Base-by-base conservation (phyloP, 2,113 vertebrate genomes). In the Daubentonia madagascariensis region DNA sequence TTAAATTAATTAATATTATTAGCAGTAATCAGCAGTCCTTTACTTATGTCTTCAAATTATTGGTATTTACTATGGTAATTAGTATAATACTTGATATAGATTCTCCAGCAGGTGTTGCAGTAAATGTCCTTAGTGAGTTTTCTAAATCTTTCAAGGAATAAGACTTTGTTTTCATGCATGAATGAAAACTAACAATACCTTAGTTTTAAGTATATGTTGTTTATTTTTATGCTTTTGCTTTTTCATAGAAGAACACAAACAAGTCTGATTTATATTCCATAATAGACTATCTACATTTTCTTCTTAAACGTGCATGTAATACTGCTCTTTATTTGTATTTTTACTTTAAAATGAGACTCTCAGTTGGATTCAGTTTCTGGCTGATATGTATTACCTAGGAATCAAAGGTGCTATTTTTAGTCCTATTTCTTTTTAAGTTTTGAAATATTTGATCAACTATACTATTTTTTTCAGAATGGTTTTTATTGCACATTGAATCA, bases 11-110 rank as follows among this genome's bases (percentile, higher is more conserved):
- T 75, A 67, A 48, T 67, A 72, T 54, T 20, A 68, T 59, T 88
- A 96, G 8, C 17, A 91, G 11, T 57, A 67, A 81, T 89, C 23
- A 75, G n/a, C n/a, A 75, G 17, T 52, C 76, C 12, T 85, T 93
- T 76, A 70, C 61, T 76, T 95, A 8, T 14, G 52, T 59, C 30
- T 96, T 95, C n/a, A 89, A 86, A 75, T 93, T 84, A 91, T 23
- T 59, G 83, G 37, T 61, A 28, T 94, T 95, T 86, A 59, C 78
- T 93, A 50, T 67, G 13, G 5, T 87, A 72, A 59, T 72, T 50
- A 61, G 1, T 75, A 12, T 43, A 94, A 70, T 85, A 40, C 8
- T 83, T 95, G 40, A 32, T 63, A 18, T 65, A 78, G 23, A 32
- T 72, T 78, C 30, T 37, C 28, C 50, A 70, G 57, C 12, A 88